Conservation (phyloP, 2,888 invertebrate species). For the Rotaria macrura region DNA sequence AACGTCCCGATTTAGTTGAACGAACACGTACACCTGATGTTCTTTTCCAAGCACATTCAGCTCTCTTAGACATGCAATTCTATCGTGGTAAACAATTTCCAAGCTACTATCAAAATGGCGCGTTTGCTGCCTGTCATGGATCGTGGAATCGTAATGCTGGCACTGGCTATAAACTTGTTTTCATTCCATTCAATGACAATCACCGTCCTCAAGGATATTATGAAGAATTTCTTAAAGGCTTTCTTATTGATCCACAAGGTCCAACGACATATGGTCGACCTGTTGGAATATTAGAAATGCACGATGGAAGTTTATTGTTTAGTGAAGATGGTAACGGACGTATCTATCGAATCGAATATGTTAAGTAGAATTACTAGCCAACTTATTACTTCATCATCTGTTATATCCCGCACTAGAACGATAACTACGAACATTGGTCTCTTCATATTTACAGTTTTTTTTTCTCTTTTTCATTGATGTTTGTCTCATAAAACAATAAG, state of each 20-base stretch:
- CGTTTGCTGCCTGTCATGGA: neutral
- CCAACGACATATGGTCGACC: conserved; percentile 14
- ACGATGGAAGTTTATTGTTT: conserved; percentile 4
- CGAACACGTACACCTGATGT: neutral
- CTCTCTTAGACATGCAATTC: neutral
- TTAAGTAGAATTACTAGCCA: neutral
- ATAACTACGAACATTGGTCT: neutral
- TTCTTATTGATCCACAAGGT: neutral
- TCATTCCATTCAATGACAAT: neutral
- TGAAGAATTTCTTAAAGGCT: neutral
- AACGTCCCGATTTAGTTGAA: conserved; percentile 7
- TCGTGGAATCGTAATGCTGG: conserved; percentile 5
- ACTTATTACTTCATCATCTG: too few relatives aligned
- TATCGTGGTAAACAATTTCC: conserved; percentile 8
- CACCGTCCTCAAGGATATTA: conserved; percentile 7
- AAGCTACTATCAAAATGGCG: neutral
- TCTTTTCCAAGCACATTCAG: neutral
- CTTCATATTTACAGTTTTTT: neutral
- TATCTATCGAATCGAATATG: neutral
- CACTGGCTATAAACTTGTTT: neutral
- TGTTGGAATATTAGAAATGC: neutral
- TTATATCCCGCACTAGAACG: neutral
- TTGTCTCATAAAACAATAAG: too few relatives aligned
- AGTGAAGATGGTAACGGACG: conserved; percentile 9
- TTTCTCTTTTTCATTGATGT: neutral